Base-by-base conservation (phyloP, 2,888 invertebrate species). In the Apodemia arnacis region DNA sequence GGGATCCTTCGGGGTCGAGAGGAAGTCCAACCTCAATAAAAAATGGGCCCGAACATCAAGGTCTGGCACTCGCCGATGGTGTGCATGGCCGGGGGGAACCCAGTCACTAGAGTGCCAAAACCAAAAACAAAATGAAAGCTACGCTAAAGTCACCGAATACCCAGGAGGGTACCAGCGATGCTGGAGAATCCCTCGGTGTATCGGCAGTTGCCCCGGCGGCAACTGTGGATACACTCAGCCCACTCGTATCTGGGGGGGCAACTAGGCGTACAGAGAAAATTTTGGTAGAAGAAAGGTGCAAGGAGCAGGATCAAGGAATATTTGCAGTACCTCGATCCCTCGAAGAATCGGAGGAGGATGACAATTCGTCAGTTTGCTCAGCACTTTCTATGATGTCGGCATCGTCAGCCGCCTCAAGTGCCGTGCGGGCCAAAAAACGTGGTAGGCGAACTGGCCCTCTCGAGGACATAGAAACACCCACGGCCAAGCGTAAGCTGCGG, bases 1-100 rank as follows among this genome's bases (percentile, higher is more conserved):
- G n/a, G n/a, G n/a, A n/a, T 72, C 15, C 72, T 34, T 38, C 5
- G 6, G 72, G 72, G 18, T 38, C 34, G n/a, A 0, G 72, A 72
- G 72, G 72, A 72, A 72, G 72, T 72, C 72, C 41, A 72, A 72
- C 72, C 72, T 72, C 72, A 72, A 18, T 72, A 72, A 72, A 34
- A 72, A 72, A 72, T 72, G 41, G 72, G 34, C 72, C 72, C 72
- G 34, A 72, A 72, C 72, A 72, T 31, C n/a, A 72, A 72, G 72
- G 72, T 72, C 4, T 27, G 72, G n/a, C 7, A 15, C 38, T 72
- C 41, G 72, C 72, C n/a, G 72, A 72, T 11, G 27, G 72, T 72
- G 72, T 72, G 72, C 34, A 72, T 72, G 72, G 38, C 72, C 18
- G 38, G 72, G 72, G 72, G 41, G 72, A 72, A 72, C 72, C 18